Evolutionary conservation across 2,797 vertebrate genomes (phyloP).

Genomic region (Brachyrhaphis roseni): DNA sequence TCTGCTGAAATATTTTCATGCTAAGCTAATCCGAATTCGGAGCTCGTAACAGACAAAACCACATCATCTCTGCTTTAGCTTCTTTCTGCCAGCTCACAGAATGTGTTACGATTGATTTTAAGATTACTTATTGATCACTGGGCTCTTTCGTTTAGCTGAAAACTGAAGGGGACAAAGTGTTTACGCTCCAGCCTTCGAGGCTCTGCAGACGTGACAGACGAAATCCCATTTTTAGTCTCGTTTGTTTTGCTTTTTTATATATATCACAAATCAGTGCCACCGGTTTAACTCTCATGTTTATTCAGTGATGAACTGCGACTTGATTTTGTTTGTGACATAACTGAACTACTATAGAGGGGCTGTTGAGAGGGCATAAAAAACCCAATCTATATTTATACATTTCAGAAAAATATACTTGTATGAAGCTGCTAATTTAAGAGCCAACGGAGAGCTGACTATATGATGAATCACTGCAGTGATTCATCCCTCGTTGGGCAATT

Average conservation of each 20-base stretch:
- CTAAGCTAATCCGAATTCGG: constrained; percentile 18
- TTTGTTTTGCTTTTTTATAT: neutral
- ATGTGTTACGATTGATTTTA: constrained; percentile 38
- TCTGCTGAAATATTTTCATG: constrained; percentile 1
- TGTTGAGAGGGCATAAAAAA: constrained; percentile 7
- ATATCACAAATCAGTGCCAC: neutral
- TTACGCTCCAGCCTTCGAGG: constrained; percentile 7
- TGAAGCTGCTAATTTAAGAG: constrained; percentile 41
- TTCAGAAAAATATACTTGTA: constrained; percentile 4
- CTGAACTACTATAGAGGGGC: neutral
- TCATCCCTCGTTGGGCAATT: constrained; percentile 47
- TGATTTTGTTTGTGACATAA: neutral
- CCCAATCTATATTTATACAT: constrained; percentile 8
- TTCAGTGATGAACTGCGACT: neutral
- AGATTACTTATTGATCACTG: constrained; percentile 35
- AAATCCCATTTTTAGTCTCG: neutral
- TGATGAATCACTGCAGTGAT: constrained; percentile 59
- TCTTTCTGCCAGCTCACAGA: constrained; percentile 12
- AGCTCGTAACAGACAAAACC: constrained; percentile 6
- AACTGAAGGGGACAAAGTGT: constrained; percentile 7
- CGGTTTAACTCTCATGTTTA: neutral
- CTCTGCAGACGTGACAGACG: neutral
- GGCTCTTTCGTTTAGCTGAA: constrained; percentile 22
- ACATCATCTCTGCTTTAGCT: constrained; percentile 3
- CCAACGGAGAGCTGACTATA: constrained; percentile 24